Evolutionary conservation across 1,140 invertebrate genomes (phyloP).

Genomic region (Copidosoma floridanum): DNA sequence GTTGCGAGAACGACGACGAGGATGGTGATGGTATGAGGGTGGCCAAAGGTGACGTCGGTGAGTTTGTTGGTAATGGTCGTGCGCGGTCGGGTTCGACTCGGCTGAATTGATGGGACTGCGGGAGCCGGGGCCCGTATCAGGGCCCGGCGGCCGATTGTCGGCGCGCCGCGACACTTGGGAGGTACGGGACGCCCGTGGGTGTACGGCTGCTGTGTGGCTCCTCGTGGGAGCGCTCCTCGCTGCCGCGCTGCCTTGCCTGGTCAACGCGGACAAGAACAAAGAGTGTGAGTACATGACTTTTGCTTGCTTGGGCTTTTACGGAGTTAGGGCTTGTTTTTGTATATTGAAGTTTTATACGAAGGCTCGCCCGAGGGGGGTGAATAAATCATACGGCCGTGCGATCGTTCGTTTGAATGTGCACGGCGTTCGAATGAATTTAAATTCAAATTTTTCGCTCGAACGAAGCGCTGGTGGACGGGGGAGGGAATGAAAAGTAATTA

Average conservation of each 20-base stretch:
- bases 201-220: neutral
- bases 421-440: no score
- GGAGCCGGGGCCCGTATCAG: slow-evolving; percentile 23
- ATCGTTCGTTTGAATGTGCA: no score
- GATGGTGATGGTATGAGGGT: no score
- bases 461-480: no score
- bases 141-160: slow-evolving; percentile 20
- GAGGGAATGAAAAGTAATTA: no score
- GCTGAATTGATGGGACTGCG: slow-evolving; percentile 5
- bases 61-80: neutral
- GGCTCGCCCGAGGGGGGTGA: no score
- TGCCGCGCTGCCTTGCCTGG: slow-evolving; percentile 28
- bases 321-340: no score
- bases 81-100: no score
- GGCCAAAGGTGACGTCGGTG: neutral
- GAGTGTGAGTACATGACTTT: slow-evolving; percentile 51
- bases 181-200: neutral
- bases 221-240: slow-evolving; percentile 15
- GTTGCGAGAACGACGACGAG: slow-evolving; percentile 2
- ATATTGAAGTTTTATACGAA: no score
- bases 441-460: no score
- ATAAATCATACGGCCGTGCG: no score
- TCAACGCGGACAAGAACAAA: slow-evolving; percentile 42
- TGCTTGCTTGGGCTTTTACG: no score
- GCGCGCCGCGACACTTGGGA: neutral